Evolutionary conservation across 2,888 invertebrate genomes (phyloP).

Genomic region (Acronicta psi): DNA sequence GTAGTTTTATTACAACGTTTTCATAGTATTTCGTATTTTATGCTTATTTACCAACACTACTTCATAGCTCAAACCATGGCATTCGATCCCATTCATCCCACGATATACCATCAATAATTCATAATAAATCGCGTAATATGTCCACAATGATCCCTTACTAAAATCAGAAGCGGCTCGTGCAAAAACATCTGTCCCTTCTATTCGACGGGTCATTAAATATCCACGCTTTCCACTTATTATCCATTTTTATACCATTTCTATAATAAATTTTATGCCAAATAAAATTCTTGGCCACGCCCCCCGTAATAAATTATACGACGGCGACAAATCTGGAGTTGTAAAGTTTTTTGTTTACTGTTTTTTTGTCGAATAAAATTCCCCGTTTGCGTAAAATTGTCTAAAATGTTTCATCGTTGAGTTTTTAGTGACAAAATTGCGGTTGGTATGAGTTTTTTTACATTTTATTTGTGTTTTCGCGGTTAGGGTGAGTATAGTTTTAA

Average conservation of each 20-base stretch:
- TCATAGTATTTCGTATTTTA: neutral
- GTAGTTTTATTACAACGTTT: no score
- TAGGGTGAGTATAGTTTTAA: conserved; percentile 62
- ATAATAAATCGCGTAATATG: conserved; percentile 54
- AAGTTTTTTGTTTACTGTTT: conserved; percentile 38
- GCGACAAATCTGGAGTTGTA: conserved; percentile 52
- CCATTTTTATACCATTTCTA: conserved; percentile 82
- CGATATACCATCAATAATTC: conserved; percentile 54
- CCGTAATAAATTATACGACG: conserved; percentile 64
- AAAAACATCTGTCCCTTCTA: conserved; percentile 73
- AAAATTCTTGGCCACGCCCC: conserved; percentile 80
- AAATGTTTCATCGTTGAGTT: conserved; percentile 29
- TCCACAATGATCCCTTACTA: conserved; percentile 55
- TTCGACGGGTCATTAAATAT: conserved; percentile 81
- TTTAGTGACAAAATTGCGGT: conserved; percentile 65
- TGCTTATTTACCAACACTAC: conserved; percentile 1
- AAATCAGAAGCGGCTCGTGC: conserved; percentile 65
- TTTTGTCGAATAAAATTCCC: conserved; percentile 39
- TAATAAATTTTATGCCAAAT: conserved; percentile 85
- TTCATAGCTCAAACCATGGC: conserved; percentile 16
- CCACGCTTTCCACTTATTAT: conserved; percentile 85
- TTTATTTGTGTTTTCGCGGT: conserved; percentile 58
- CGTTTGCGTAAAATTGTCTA: conserved; percentile 73
- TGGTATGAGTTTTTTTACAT: conserved; percentile 61
- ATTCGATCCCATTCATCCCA: conserved; percentile 41